Base-by-base conservation (phyloP, 2,888 invertebrate genomes). In the Plebejus argus region DNA sequence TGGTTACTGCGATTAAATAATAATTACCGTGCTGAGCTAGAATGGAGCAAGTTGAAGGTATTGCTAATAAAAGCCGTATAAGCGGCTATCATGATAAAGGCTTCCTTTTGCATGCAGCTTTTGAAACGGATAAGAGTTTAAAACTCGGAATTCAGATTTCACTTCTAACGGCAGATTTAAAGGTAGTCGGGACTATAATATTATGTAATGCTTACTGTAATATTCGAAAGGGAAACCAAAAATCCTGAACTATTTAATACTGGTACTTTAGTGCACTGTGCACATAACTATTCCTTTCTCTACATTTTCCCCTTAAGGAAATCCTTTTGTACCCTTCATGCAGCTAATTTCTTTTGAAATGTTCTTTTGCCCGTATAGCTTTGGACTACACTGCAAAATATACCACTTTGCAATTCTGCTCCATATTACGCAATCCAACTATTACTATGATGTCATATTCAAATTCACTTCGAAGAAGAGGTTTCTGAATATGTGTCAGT, bases 1-100 rank as follows among this genome's bases (percentile, higher is more conserved):
- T 74, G 53, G 72, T 72, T 28, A 49, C 28, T 20, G 28, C 74
- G 53, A 49, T 74, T 49, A 49, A 74, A 74, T 74, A 74, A 74
- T 74, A 49, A 74, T 74, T 74, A 72, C 72, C 72, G 66, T 23
- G 61, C 61, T 71, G 39, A 72, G 53, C 53, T 74, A 74, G 74
- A 74, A 49, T 23, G 49, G 74, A 28, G 53, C 74, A 70, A 76
- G 76, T 76, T 49, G 15, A 28, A 76, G 66, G 49, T 20, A 76
- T 49, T 58, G 35, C 74, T 39, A 74, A 74, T 74, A 72, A 39
- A 72, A 72, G 72, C 45, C 72, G 28, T 72, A 45, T 72, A 74
- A 74, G n/a, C 72, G 45, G 45, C 39, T 74, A 72, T 72, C 71
- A 45, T 28, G 74, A 74, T 74, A 53, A 72, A 72, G 45, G 45